Evolutionary conservation across 2,797 vertebrate species (phyloP).

Genomic region (Alosa sapidissima): DNA sequence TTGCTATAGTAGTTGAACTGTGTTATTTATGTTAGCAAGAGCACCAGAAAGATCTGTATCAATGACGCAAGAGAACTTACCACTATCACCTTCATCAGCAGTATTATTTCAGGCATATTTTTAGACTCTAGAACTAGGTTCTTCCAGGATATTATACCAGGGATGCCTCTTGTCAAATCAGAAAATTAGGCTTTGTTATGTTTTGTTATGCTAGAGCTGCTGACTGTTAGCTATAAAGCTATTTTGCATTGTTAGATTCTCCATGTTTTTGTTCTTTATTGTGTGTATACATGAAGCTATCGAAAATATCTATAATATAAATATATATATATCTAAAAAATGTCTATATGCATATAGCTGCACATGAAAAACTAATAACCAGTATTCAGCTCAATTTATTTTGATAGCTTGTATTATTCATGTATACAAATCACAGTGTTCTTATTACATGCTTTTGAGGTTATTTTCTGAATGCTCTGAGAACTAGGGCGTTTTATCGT

Average conservation of each 20-base stretch:
- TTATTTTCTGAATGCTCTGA: neutral
- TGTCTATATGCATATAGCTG: no score
- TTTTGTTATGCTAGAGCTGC: neutral
- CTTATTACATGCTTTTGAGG: neutral
- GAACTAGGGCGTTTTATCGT: slow-evolving; percentile 32
- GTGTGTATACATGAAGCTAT: neutral
- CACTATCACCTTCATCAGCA: neutral
- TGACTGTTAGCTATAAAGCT: neutral
- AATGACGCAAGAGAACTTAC: neutral
- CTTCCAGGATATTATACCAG: no score
- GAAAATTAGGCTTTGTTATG: no score
- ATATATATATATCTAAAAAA: no score
- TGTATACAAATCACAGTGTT: neutral
- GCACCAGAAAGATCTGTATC: no score
- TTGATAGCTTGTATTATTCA: neutral
- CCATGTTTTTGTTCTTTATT: neutral
- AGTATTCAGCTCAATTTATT: neutral
- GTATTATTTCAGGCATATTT: neutral
- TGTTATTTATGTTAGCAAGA: neutral
- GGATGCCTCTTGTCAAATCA: no score
- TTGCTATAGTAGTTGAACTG: neutral
- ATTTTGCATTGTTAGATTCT: neutral
- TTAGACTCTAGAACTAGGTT: no score
- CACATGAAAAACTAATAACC: neutral
- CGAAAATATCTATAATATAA: no score